These are phyloP conservation scores for Metalampra italica DNA, from an alignment of 2,888 invertebrate species.

Conservation along the genomic window DNA sequence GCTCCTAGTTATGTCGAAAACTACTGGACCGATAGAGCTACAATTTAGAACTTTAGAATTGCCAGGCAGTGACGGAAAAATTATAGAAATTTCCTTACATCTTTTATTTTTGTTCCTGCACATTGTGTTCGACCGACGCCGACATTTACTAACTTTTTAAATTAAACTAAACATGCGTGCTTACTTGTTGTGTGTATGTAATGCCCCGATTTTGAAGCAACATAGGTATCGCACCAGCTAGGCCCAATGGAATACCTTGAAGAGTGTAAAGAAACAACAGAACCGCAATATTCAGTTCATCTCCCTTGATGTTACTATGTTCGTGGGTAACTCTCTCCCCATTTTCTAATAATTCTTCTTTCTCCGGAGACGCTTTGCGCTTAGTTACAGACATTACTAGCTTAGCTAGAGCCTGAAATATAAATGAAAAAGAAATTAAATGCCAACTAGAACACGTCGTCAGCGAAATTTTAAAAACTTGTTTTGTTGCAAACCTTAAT, in stretches of 20 bases:
- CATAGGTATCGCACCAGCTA: constrained; percentile 97
- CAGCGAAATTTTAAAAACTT: constrained; percentile 32
- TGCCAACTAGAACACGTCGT: constrained; percentile 60
- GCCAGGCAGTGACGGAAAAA: too few species aligned
- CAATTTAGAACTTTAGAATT: too few species aligned
- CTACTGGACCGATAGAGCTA: too few species aligned
- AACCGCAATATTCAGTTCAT: constrained; percentile 89
- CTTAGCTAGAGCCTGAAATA: constrained; percentile 49
- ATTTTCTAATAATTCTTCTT: constrained; percentile 64
- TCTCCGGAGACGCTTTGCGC: constrained; percentile 57
- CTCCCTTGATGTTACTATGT: constrained; percentile 81
- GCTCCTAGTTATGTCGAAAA: not conserved
- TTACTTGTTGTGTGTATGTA: constrained; percentile 94
- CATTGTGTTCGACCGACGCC: too few species aligned
- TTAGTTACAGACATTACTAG: constrained; percentile 65
- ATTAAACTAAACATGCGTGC: not conserved
- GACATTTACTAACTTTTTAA: too few species aligned
- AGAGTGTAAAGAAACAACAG: constrained; percentile 95
- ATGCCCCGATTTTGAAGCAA: constrained; percentile 94
- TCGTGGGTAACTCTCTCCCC: constrained; percentile 45
- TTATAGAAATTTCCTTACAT: too few species aligned
- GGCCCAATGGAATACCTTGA: constrained; percentile 96
- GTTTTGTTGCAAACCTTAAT: constrained; percentile 53
- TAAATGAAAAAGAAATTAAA: constrained; percentile 11
- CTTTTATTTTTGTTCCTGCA: too few species aligned